Percentiles rank a stretch among this genome's conserved stretches.
Evolutionary conservation across 1,140 invertebrate genomes (phyloP).

Genomic region (Aradophagus sp.): DNA sequence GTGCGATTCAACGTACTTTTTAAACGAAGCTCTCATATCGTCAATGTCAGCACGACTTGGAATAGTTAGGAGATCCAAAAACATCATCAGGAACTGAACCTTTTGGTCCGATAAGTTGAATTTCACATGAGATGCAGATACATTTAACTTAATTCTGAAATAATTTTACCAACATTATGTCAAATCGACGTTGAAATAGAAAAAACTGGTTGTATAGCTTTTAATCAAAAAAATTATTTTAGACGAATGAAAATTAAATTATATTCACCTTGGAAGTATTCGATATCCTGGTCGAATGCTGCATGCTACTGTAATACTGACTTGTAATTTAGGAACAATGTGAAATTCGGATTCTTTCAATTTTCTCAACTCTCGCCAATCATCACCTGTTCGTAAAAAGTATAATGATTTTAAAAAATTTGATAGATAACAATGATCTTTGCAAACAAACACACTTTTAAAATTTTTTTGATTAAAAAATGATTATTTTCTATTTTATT

Average conservation of each 20-base stretch:
- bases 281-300: slow-evolving; percentile 86
- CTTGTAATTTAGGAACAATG: slow-evolving; percentile 83
- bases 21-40: slow-evolving; percentile 56
- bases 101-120: slow-evolving; percentile 86
- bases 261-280: slow-evolving; percentile 79
- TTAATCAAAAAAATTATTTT: no score
- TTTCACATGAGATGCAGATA: slow-evolving; percentile 82
- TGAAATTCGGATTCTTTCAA: slow-evolving; percentile 85
- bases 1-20: slow-evolving; percentile 25
- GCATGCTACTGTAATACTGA: slow-evolving; percentile 82
- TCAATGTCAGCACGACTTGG: slow-evolving; percentile 67
- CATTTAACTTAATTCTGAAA: slow-evolving; percentile 84
- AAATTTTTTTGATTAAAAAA: no score
- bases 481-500: no score
- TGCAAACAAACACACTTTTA: no score
- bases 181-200: no score
- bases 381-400: slow-evolving; percentile 75
- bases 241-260: no score
- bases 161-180: no score
- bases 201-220: no score
- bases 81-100: slow-evolving; percentile 80
- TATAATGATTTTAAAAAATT: no score
- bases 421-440: no score
- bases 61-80: slow-evolving; percentile 80
- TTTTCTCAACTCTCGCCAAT: slow-evolving; percentile 84